Base-by-base conservation (phyloP, 2,113 vertebrate genomes). In the Trichomycterus rosablanca region DNA sequence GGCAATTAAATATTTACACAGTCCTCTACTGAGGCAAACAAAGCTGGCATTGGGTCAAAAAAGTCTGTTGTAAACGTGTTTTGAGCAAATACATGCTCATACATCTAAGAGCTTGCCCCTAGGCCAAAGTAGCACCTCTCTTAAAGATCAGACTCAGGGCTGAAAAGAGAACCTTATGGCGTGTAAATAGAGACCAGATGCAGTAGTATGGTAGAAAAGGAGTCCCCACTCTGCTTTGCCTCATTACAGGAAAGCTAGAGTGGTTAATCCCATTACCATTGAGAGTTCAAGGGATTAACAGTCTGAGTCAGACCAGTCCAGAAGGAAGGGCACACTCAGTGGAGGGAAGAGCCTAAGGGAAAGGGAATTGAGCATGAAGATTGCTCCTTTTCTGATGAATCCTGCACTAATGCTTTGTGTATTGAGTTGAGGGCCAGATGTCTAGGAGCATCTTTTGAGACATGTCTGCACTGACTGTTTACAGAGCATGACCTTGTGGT, bases 211-310 rank as follows among this genome's bases (percentile, higher is more conserved):
- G 30, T 23, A 57, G 63, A 64, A 45, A 56, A 56, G 48, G 42
- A 24, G 32, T 40, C 63, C 62, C 15, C 57, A 58, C 43, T 63
- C 53, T 54, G 3, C 63, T 78, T 71, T 70, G 63, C 73, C 71
- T 78, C 74, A 79, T 81, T 76, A 76, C 77, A 75, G 75, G 62
- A 51, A 35, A 40, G 76, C 72, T 68, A 58, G 61, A 50, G 62
- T 72, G 62, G 62, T 73, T 89, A 79, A 87, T 87, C 84, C 81
- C 60, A 68, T 71, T 76, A 61, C 81, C 76, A 42, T 12, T 59
- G 80, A 81, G 84, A 83, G 78, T 81, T 78, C 65, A 62, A 48
- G n/a, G 76, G 81, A 89, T 89, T 86, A 87, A 66, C 76, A 77
- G 75, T 80, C 83, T 83, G 82, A 81, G 77, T 72, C 76, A 73